Conservation (phyloP, 2,888 invertebrate species). For the Mylabris sibirica region DNA sequence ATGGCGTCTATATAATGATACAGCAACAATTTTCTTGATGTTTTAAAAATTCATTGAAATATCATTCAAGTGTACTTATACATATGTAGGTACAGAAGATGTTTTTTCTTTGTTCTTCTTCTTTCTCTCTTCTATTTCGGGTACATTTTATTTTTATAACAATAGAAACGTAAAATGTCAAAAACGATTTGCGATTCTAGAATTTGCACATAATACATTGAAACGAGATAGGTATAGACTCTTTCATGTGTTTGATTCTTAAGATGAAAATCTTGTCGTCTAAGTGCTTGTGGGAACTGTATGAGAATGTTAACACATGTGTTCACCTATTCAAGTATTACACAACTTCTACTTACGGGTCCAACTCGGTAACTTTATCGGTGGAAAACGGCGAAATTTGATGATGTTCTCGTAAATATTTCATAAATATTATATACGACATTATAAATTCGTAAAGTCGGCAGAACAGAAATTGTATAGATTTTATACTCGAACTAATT, state of each 20-base stretch:
- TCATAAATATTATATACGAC: neutral
- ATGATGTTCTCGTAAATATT: neutral
- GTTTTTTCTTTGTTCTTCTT: no score
- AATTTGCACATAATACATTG: neutral
- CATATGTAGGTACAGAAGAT: neutral
- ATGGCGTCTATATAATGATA: constrained; percentile 4
- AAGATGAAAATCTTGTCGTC: constrained; percentile 61
- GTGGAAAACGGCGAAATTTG: neutral
- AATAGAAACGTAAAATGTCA: neutral
- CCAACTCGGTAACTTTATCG: constrained; percentile 19
- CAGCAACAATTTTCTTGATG: neutral
- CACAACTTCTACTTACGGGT: neutral
- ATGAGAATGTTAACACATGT: constrained; percentile 60
- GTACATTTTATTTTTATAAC: neutral
- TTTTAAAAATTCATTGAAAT: constrained; percentile 1
- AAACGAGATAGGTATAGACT: constrained; percentile 29
- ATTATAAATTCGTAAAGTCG: neutral
- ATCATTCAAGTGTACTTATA: neutral
- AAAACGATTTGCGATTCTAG: neutral
- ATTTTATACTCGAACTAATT: neutral
- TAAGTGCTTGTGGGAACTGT: constrained; percentile 58
- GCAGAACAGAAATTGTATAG: neutral
- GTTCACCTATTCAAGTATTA: constrained; percentile 46
- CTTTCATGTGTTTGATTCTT: constrained; percentile 50
- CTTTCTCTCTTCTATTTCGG: no score